Evolutionary conservation across 2,888 invertebrate species (phyloP), one percentile per base, ranked within the genome.

Genomic region (Tinea pellionella): DNA sequence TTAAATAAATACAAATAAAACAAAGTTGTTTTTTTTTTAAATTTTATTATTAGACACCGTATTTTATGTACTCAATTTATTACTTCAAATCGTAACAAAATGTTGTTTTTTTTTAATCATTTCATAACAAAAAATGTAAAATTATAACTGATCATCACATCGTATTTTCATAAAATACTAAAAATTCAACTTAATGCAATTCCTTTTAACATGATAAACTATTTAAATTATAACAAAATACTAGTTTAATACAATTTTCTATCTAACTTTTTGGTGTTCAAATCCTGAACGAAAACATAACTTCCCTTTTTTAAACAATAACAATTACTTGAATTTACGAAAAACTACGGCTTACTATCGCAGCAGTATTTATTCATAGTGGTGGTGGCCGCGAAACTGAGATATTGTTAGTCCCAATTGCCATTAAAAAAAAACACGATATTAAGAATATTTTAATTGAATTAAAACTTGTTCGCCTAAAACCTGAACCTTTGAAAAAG

Each of bases 1-100:
- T n/a, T n/a, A n/a, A n/a, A n/a, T 6, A 24, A 24, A 24, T 3
- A n/a, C 37, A 37, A 37, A 37, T 2, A 37, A 37, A 37, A 37
- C 37, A 37, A 37, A 47, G 13, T 47, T 4, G n/a, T n/a, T 15
- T 47, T 47, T 47, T 15, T 47, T 16, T 15, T 4, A 16, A 15
- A 15, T 47, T 47, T 60, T 87, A 87, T 63, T 63, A 63, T 85
- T 85, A 70, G 83, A 87, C 86, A 84, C 78, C 77, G 78, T 82
- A 80, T 77, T 74, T 78, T 80, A 84, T 81, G 80, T 75, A 81
- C 72, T 83, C 78, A 79, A 79, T 77, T 74, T 76, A 77, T 74
- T 76, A 82, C 74, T 77, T 80, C 85, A 80, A 78, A 82, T 85
- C 85, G 86, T 85, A 87, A 87, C 86, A 87, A 87, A 87, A 87